Base-by-base conservation (phyloP, 2,113 vertebrate genomes). In the Saguinus imperator region DNA sequence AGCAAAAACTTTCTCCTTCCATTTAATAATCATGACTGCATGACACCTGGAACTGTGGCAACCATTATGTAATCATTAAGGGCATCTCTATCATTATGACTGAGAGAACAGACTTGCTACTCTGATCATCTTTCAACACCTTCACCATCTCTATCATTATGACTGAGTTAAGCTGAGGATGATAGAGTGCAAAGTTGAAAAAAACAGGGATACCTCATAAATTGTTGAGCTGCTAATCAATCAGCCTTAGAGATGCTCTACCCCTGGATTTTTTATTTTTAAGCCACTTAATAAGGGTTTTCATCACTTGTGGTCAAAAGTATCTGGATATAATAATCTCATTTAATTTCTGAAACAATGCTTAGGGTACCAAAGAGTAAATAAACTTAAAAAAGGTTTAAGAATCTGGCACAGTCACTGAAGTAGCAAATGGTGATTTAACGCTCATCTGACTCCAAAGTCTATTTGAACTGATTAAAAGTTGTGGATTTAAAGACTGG, bases 321-420 rank as follows among this genome's bases (percentile, higher is more conserved):
- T 37, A 72, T 79, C 48, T 81, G 29, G n/a, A 91, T 61, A 91
- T 1, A 80, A 50, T 48, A 40, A 88, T 68, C 79, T 70, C 77
- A 91, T 58, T 95, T 66, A 90, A 92, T 97, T 92, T 86, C 73
- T 52, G 21, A 81, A 95, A 87, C 20, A 68, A 81, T 75, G 72
- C 10, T 89, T 85, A 93, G 29, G 20, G 52, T 73, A 80, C 57
- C 32, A 93, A 94, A 80, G 43, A 94, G 35, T 55, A 87, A 84
- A 93, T 16, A 84, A 37, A 83, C 52, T 70, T 7, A 32, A 57
- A 93, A 94, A 81, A 91, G 23, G 14, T 72, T 76, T 50, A 87
- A 72, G 37, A 88, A 87, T 37, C 20, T 92, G 25, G n/a, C 18
- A 86, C 86, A 70, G 17, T 86, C 21, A 85, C 37, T 70, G 76